A percentile compares a stretch with the other conserved stretches of the same genome.
These are phyloP conservation scores for Coptodon bakossiorum DNA, from an alignment of 2,113 vertebrate genomes.

Conservation along the genomic window DNA sequence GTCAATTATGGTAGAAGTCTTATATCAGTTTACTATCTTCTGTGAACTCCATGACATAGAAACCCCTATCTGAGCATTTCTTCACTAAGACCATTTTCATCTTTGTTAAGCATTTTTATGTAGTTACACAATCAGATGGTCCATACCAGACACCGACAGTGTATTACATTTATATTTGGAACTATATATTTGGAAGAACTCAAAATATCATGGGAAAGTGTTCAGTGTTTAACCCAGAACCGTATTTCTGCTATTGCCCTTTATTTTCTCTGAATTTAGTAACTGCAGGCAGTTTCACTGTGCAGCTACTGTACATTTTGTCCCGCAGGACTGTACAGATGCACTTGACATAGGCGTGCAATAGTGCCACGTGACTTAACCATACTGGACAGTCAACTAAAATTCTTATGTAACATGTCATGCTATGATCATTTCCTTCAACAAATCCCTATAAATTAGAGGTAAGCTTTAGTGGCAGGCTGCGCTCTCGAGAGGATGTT, in stretches of 20 bases:
- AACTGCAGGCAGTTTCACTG: not conserved
- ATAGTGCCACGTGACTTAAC: not conserved
- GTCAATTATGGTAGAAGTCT: not conserved
- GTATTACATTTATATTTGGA: not conserved
- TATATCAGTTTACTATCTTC: not conserved
- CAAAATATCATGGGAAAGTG: not conserved
- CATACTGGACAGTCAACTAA: not conserved
- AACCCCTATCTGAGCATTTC: not conserved
- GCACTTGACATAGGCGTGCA: not conserved
- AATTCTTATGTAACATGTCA: slow-evolving; percentile 40
- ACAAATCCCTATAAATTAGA: slow-evolving; percentile 59
- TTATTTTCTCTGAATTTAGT: not conserved
- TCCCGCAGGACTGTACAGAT: not conserved
- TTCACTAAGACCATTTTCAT: not conserved
- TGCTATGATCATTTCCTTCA: slow-evolving; percentile 34
- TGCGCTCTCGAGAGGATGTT: slow-evolving; percentile 30
- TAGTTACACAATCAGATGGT: not conserved
- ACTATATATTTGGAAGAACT: not conserved
- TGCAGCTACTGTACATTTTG: not conserved
- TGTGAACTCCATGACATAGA: not conserved
- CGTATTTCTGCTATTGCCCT: not conserved
- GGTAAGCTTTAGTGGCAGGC: slow-evolving; percentile 46
- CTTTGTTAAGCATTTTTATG: not conserved
- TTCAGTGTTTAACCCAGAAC: not conserved
- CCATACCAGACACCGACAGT: not conserved